Base-by-base conservation (phyloP, 2,888 invertebrate genomes). In the Chymomyza fuscimana region DNA sequence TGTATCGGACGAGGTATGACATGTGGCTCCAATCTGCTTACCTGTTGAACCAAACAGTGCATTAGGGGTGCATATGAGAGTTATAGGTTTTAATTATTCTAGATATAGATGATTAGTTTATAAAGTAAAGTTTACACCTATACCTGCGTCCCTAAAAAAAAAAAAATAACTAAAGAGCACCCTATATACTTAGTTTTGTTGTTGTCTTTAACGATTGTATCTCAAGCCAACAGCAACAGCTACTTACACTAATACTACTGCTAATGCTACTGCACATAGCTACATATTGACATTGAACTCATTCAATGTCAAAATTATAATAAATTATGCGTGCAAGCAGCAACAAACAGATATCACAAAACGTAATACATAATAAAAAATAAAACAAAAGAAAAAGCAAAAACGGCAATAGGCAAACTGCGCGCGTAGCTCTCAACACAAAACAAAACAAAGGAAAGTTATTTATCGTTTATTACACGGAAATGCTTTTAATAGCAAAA, bases 301-400 rank as follows among this genome's bases (percentile, higher is more conserved):
- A 84, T 88, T 89, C 90, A 90, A 88, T 90, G 90, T 82, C 90
- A 90, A 81, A 79, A 89, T 87, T 88, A 82, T 80, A 81, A 81
- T 87, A 77, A 88, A 89, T 82, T 86, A 89, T 88, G 87, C 85
- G 84, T 84, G 78, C 65, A 74, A 64, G 71, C 56, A 74, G 74
- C 75, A 64, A 56, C 73, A 61, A 50, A 54, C 56, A 36, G 16
- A 12, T 9, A 22, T 22, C 54, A 9, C 54, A 54, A 54, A 54
- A 5, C 5, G 54, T 15, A 16, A 54, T 9, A 46, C 32, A 7
- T 22, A n/a, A 54, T 54, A 54, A 54, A 54, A 54, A 19, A 6
- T 3, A 54, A 16, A 54, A 32, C 32, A 32, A 32, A 32, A 32
- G 32, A 9, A 54, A 16, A 52, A 52, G 15, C 52, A 52, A 52